Evolutionary conservation across 2,113 vertebrate species (phyloP).

Genomic region (Dolichotis patagonum): DNA sequence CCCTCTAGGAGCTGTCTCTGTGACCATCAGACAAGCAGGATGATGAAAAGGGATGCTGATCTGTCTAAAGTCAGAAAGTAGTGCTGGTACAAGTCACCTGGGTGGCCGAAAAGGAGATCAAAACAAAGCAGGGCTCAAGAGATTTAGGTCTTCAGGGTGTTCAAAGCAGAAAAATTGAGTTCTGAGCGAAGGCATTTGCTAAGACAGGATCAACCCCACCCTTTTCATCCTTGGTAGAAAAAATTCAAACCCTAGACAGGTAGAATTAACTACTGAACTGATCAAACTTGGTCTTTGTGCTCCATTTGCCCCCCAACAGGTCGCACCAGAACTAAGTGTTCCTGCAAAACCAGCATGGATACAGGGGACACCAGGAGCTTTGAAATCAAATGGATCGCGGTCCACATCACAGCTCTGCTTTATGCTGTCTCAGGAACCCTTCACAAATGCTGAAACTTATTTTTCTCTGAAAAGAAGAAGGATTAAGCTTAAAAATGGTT

Average conservation of each 20-base stretch:
- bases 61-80: slow-evolving; percentile 15
- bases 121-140: slow-evolving; percentile 19
- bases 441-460: background rate
- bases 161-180: slow-evolving; percentile 20
- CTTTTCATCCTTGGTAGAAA: background rate
- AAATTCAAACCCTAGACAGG: background rate
- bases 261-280: background rate
- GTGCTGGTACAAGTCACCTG: background rate
- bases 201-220: background rate
- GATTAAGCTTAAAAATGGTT: background rate
- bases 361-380: background rate
- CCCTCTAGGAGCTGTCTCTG: background rate
- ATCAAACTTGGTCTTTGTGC: background rate
- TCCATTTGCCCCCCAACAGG: background rate
- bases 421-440: background rate
- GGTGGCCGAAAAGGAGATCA: background rate
- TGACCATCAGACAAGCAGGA: background rate
- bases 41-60: slow-evolving; percentile 15
- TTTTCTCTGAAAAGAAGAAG: background rate
- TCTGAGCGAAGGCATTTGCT: background rate
- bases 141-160: slow-evolving; percentile 3
- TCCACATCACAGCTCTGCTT: background rate
- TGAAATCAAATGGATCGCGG: background rate
- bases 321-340: background rate
- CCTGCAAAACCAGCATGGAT: background rate